These are phyloP conservation scores for Drosophila punjabiensis DNA, from an alignment of 1,140 invertebrate species.

Conservation along the genomic window DNA sequence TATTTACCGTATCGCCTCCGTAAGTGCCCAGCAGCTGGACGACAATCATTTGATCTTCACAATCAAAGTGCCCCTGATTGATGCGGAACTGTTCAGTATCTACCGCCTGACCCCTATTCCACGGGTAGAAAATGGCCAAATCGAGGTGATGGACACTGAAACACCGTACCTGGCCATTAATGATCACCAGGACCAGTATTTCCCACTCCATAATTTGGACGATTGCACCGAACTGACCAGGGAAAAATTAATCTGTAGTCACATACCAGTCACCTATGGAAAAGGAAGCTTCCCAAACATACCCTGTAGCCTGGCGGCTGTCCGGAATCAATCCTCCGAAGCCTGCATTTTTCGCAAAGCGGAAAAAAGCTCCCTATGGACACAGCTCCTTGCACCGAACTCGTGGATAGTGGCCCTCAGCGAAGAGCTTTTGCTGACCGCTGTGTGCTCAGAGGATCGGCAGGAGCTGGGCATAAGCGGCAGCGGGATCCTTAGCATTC, in stretches of 20 bases:
- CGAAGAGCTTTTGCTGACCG: conserved; percentile 15
- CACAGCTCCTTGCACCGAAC: conserved; percentile 21
- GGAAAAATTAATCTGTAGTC: conserved; percentile 11
- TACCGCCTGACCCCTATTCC: conserved; percentile 33
- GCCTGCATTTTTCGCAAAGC: background rate
- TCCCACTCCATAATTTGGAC: conserved; percentile 3
- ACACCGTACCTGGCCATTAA: conserved; percentile 19
- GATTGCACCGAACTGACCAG: conserved; percentile 14
- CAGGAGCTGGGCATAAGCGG: conserved; percentile 27
- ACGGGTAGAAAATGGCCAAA: conserved; percentile 1
- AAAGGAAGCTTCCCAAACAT: background rate
- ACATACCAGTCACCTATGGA: conserved; percentile 11
- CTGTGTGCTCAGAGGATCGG: conserved; percentile 22
- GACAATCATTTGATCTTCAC: conserved; percentile 7
- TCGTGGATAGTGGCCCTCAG: conserved; percentile 33
- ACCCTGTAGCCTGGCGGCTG: conserved; percentile 18
- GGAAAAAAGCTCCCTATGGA: conserved; percentile 8
- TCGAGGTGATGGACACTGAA: conserved; percentile 25
- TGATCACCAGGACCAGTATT: conserved; percentile 26
- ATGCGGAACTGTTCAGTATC: conserved; percentile 19
- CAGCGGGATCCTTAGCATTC: conserved; percentile 24
- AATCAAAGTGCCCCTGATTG: conserved; percentile 18
- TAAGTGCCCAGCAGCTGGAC: background rate
- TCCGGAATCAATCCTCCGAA: background rate
- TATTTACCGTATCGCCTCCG: conserved; percentile 8